Evolutionary conservation across 2,888 invertebrate species (phyloP).

Genomic region (Athrips mouffetella): DNA sequence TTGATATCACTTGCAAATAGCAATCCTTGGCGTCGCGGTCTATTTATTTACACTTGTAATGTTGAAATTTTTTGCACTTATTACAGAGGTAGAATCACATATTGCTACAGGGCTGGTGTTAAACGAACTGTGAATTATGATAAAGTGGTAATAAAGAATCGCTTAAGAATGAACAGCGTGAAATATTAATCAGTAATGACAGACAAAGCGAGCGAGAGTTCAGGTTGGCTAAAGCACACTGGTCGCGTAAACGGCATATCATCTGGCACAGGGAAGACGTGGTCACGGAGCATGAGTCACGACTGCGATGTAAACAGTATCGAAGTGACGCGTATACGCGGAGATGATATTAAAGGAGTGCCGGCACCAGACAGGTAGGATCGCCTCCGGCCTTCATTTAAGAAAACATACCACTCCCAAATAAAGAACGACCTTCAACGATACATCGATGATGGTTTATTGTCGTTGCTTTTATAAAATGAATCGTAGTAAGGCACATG

Average conservation of each 20-base stretch:
- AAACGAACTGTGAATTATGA: conserved; percentile 33
- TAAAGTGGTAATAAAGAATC: conserved; percentile 28
- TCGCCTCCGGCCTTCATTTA: conserved; percentile 35
- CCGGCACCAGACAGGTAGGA: conserved; percentile 35
- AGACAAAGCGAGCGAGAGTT: conserved; percentile 39
- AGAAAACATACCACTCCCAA: conserved; percentile 30
- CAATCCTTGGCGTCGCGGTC: conserved; percentile 47
- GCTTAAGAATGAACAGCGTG: conserved; percentile 13
- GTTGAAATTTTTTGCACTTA: conserved; percentile 42
- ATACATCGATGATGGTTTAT: conserved; percentile 1
- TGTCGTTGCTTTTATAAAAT: conserved; percentile 3
- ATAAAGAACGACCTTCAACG: conserved; percentile 22
- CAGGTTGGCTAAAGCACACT: conserved; percentile 48
- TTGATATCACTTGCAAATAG: conserved; percentile 30
- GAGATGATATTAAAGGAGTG: conserved; percentile 53
- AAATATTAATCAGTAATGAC: conserved; percentile 25
- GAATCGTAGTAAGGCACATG: conserved; percentile 4
- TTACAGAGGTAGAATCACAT: conserved; percentile 37
- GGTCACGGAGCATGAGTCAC: conserved; percentile 57
- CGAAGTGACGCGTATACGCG: conserved; percentile 59
- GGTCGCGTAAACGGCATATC: conserved; percentile 53
- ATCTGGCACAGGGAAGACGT: conserved; percentile 39
- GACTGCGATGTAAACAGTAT: conserved; percentile 62
- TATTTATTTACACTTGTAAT: conserved; percentile 47
- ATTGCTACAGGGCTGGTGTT: conserved; percentile 33